phyloP scores from a whole-genome alignment of 1,140 invertebrate genomes.

The Diuraphis noxia region DNA sequence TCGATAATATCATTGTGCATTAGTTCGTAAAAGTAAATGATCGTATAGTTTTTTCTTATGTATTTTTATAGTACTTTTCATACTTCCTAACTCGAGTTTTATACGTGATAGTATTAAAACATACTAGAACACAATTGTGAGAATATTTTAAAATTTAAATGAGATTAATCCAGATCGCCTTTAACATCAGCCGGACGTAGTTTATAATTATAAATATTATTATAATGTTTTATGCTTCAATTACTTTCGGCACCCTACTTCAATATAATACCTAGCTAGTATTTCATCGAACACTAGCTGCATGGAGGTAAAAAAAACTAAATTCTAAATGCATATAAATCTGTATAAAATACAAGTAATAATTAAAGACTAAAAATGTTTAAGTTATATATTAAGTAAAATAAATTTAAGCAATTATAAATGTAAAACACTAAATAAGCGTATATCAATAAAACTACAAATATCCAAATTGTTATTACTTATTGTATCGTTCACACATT shows the following conservation, averaged over 20 bases:
- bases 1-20: neutral
- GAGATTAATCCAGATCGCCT: constrained; percentile 15
- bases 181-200: neutral
- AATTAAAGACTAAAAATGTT: neutral
- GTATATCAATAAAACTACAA: no score
- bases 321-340: neutral
- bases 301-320: neutral
- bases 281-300: neutral
- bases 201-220: constrained; percentile 21
- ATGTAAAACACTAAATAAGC: no score
- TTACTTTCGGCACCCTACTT: neutral
- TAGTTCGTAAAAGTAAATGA: constrained; percentile 37
- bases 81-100: neutral
- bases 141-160: constrained; percentile 33
- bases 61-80: neutral
- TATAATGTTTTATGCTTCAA: neutral
- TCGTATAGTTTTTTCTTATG: neutral
- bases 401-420: no score
- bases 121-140: neutral
- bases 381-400: no score
- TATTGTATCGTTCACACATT: no score
- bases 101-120: neutral
- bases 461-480: no score
- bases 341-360: neutral
- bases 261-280: neutral